Evolutionary conservation across 2,888 invertebrate genomes (phyloP).

Genomic region (Uloborus plumipes): DNA sequence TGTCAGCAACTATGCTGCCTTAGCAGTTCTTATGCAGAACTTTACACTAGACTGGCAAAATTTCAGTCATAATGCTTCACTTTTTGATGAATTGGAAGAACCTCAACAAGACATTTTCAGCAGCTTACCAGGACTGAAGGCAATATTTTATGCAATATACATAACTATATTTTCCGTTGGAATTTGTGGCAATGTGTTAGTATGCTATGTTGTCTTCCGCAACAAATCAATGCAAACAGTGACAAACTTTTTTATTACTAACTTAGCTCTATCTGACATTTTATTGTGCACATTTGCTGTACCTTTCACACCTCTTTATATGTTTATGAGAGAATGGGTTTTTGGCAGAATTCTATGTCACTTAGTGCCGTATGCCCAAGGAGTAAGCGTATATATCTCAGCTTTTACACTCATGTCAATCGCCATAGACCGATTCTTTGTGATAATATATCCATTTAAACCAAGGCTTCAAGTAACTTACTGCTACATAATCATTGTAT

Average conservation of each 20-base stretch:
- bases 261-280: constrained; percentile 94
- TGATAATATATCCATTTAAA: constrained; percentile 95
- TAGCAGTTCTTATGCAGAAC: constrained; percentile 52
- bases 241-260: constrained; percentile 97
- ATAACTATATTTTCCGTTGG: constrained; percentile 88
- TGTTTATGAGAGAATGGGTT: constrained; percentile 85
- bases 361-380: constrained; percentile 92
- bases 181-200: constrained; percentile 88
- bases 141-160: constrained; percentile 83
- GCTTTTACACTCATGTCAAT: constrained; percentile 96
- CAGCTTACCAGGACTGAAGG: constrained; percentile 76
- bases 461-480: constrained; percentile 91
- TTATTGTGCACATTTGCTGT: constrained; percentile 92
- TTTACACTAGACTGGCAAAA: constrained; percentile 52
- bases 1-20: constrained; percentile 54
- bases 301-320: constrained; percentile 95
- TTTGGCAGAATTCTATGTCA: constrained; percentile 93
- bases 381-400: constrained; percentile 96
- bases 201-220: constrained; percentile 93
- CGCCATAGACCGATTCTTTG: constrained; percentile 96
- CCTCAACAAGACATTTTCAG: constrained; percentile 43
- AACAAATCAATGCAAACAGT: constrained; percentile 98
- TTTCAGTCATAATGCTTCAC: constrained; percentile 12
- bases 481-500: constrained; percentile 86
- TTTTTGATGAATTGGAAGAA: constrained; percentile 19